A percentile compares a stretch with the other conserved stretches of the same genome.
Conservation (phyloP, 2,888 invertebrate genomes). For the Macrophya alboannulata region DNA sequence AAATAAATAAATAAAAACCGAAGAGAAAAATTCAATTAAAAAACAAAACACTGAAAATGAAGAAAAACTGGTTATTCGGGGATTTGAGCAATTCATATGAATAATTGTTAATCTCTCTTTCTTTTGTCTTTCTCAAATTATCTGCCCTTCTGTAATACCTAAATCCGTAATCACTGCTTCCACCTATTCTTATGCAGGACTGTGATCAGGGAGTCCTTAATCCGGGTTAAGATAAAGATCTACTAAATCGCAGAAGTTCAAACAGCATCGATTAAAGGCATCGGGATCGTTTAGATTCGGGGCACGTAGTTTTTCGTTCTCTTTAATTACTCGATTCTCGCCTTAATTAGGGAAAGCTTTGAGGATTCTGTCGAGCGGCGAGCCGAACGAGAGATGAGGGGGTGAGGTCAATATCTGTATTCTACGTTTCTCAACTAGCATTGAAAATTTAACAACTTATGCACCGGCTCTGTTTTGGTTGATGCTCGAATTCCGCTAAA, state of each 20-base stretch:
- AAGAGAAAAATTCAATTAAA: background rate
- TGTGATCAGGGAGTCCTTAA: constrained; percentile 5
- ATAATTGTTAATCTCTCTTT: constrained; percentile 11
- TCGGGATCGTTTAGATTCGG: constrained; percentile 23
- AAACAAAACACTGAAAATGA: background rate
- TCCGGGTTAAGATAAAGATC: constrained; percentile 19
- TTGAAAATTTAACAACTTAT: background rate
- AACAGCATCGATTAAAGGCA: constrained; percentile 37
- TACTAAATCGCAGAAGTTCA: constrained; percentile 38
- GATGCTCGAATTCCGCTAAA: background rate
- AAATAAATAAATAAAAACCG: background rate
- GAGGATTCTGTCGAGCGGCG: constrained; percentile 1
- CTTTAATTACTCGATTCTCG: constrained; percentile 41
- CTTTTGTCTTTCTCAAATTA: background rate
- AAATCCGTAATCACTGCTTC: background rate
- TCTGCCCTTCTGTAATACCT: background rate
- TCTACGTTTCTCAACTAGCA: background rate
- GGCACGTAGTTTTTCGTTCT: constrained; percentile 32
- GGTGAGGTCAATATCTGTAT: background rate
- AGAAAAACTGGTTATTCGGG: background rate
- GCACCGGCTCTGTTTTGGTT: background rate
- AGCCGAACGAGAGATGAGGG: background rate
- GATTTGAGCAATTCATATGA: constrained; percentile 11
- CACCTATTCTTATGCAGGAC: constrained; percentile 19
- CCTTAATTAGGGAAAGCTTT: constrained; percentile 39